These are phyloP conservation scores for Scelioninae gen. 1 DNA, from an alignment of 2,888 invertebrate species.

Conservation along the genomic window DNA sequence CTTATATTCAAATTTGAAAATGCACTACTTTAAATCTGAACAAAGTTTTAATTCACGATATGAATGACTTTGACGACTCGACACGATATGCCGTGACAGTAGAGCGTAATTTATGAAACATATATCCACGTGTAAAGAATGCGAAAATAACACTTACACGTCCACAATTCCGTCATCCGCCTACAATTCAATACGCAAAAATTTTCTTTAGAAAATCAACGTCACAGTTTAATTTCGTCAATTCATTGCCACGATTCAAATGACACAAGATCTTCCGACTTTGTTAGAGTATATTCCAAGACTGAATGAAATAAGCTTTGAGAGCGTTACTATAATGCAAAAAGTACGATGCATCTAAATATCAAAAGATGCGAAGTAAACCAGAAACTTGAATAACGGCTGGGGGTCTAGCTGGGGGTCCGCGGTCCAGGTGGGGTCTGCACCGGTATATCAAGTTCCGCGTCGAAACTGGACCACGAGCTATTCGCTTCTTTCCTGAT, in stretches of 20 bases:
- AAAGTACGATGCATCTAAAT: slow-evolving; percentile 75
- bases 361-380: slow-evolving; percentile 76
- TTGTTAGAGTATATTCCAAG: slow-evolving; percentile 45
- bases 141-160: neutral
- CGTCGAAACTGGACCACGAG: slow-evolving; percentile 78
- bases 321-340: slow-evolving; percentile 31
- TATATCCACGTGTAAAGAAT: neutral
- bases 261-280: slow-evolving; percentile 44
- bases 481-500: slow-evolving; percentile 64
- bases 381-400: slow-evolving; percentile 80
- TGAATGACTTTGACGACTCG: no score
- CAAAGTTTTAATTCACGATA: no score
- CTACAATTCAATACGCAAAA: slow-evolving; percentile 31
- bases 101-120: neutral
- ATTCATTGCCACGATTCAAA: slow-evolving; percentile 34
- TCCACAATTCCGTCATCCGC: slow-evolving; percentile 10
- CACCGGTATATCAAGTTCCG: slow-evolving; percentile 81
- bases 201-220: slow-evolving; percentile 51
- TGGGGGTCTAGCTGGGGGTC: slow-evolving; percentile 80
- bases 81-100: no score
- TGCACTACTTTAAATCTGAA: no score
- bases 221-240: slow-evolving; percentile 35
- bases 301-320: slow-evolving; percentile 53
- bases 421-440: slow-evolving; percentile 82
- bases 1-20: no score